Evolutionary conservation across 2,797 vertebrate species (phyloP), one percentile per base, ranked within the genome.

Genomic region (Coluber constrictor): DNA sequence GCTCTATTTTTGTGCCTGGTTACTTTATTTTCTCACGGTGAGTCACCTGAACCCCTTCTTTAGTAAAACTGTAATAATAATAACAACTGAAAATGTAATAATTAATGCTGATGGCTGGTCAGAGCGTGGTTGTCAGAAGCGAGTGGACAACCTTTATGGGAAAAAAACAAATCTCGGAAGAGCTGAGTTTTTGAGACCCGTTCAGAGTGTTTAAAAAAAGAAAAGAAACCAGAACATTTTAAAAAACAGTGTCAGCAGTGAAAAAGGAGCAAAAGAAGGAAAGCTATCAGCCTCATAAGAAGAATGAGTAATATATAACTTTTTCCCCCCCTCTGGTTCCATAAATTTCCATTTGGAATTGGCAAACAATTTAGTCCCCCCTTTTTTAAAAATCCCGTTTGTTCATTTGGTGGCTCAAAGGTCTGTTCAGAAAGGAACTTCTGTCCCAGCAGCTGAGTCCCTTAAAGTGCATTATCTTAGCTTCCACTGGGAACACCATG

Each of bases 381-480:
- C 11, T 5, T 70, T 70, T 66, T n/a, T 61, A 2, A 63, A 63
- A 63, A 63, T 55, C 23, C 27, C 29, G 25, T 54, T 23, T 3
- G 60, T 56, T 74, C 32, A 4, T 5, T 32, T n/a, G 66, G 88
- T 20, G 51, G 6, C 60, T 66, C 60, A 9, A 59, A 59, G 89
- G 7, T 18, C 54, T 43, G 16, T 47, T 57, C 4, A n/a, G 86
- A 87, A 90, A 27, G 60, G 56, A 4, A 29, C 55, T 70, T 18
- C 89, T 91, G 54, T 61, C 86, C 87, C 90, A 87, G 88, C 87
- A 86, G 54, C 12, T 27, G 56, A 37, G 86, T 61, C 88, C 59
- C 90, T 94, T 94, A 92, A 94, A 94, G 93, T 94, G 93, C 93
- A 92, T 91, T 70, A n/a, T 89, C 47, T 63, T 63, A 61, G 23